Evolutionary conservation across 35 echinoderm and acorn worm species (phyloP).

Genomic region (Stichopus chloronotus): DNA sequence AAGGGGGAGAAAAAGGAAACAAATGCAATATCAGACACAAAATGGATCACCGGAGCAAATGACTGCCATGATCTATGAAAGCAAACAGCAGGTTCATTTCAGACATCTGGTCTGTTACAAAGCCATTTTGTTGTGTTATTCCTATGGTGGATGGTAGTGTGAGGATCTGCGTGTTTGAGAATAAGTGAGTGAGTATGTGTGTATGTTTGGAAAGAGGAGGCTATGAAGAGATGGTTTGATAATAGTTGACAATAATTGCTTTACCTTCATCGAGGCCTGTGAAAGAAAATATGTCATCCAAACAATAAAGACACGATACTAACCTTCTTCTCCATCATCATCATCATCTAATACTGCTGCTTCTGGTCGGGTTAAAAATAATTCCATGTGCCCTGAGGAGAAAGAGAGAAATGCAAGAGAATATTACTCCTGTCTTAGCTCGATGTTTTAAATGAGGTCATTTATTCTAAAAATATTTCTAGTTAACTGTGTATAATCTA

Average conservation of each 20-base stretch:
- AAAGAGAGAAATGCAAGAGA: background rate
- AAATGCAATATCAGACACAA: too few relatives aligned
- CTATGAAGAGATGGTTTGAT: background rate
- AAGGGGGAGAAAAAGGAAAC: too few relatives aligned
- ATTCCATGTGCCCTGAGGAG: slow-evolving; percentile 74
- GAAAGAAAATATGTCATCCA: background rate
- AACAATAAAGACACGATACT: slow-evolving; percentile 2
- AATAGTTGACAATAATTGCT: background rate
- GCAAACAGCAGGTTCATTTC: too few relatives aligned
- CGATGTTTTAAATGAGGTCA: background rate
- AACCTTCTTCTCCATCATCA: slow-evolving; percentile 83
- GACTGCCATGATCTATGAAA: too few relatives aligned
- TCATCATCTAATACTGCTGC: slow-evolving; percentile 73
- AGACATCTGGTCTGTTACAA: too few relatives aligned
- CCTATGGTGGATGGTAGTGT: too few relatives aligned
- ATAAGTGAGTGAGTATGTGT: too few relatives aligned
- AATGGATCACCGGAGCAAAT: too few relatives aligned
- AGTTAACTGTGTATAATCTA: background rate
- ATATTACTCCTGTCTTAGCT: background rate
- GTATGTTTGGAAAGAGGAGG: too few relatives aligned
- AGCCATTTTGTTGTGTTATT: too few relatives aligned
- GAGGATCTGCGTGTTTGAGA: too few relatives aligned
- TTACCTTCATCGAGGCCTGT: background rate
- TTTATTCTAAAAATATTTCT: background rate
- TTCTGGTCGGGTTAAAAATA: slow-evolving; percentile 58